Conservation (phyloP, 1,140 invertebrate species). For the Pogonus chalceus region DNA sequence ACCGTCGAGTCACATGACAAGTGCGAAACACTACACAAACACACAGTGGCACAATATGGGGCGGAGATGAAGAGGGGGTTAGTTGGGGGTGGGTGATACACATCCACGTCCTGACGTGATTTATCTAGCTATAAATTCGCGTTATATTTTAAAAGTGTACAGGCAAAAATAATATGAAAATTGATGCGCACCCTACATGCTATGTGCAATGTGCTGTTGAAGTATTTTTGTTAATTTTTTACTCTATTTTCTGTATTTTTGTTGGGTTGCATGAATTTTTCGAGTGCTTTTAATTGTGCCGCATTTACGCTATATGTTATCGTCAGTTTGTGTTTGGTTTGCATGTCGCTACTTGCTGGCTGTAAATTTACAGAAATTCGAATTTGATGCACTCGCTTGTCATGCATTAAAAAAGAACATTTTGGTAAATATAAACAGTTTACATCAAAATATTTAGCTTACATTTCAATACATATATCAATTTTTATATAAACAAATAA, state of each 20-base stretch:
- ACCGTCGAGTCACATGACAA: conserved; percentile 23
- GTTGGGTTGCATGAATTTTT: not conserved
- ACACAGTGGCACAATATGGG: not conserved
- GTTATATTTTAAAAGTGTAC: conserved; percentile 29
- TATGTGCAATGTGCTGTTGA: not conserved
- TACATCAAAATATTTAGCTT: too few species aligned
- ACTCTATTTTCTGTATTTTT: not conserved
- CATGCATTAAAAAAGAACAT: too few species aligned
- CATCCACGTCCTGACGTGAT: conserved; percentile 22
- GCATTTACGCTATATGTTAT: not conserved
- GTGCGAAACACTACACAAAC: conserved; percentile 28
- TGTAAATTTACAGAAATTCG: conserved; percentile 1
- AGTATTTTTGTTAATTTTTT: conserved; percentile 7
- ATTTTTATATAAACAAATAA: too few species aligned
- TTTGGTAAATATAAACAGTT: too few species aligned
- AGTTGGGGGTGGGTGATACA: not conserved
- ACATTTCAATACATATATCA: too few species aligned
- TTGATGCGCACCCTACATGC: conserved; percentile 12
- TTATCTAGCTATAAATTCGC: conserved; percentile 27
- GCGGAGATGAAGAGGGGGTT: not conserved
- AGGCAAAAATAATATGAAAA: conserved; percentile 23
- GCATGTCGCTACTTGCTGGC: not conserved
- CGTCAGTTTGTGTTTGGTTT: not conserved
- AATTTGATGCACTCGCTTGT: not conserved
- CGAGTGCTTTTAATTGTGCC: conserved; percentile 6